A percentile compares a stretch with the other conserved stretches of the same genome.
phyloP scores from a whole-genome alignment of 2,113 vertebrate species.

The Ailuropoda melanoleuca region DNA sequence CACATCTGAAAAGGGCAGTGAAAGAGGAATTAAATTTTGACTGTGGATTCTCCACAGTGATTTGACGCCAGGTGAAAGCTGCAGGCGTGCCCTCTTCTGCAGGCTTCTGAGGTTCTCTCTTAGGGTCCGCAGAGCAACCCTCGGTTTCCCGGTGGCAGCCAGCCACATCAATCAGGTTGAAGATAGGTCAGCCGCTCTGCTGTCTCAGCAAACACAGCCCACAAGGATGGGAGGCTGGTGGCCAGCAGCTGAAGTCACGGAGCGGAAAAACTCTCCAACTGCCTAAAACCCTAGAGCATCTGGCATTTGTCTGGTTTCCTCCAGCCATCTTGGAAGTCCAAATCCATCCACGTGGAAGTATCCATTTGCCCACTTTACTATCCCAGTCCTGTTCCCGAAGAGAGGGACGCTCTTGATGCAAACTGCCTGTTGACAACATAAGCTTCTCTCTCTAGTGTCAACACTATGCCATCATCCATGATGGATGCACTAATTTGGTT shows the following conservation, averaged over 20 bases:
- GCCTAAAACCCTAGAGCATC: background rate
- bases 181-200: background rate
- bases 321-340: accelerated
- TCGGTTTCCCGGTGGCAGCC: accelerated
- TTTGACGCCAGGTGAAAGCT: accelerated
- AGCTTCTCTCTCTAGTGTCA: accelerated
- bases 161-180: accelerated
- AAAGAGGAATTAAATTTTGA: background rate
- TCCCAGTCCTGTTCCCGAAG: accelerated
- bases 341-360: accelerated
- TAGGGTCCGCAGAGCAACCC: accelerated
- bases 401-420: accelerated
- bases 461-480: accelerated
- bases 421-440: accelerated
- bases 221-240: accelerated
- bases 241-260: accelerated
- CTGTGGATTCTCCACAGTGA: accelerated
- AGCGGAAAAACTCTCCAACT: accelerated
- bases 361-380: accelerated
- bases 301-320: accelerated
- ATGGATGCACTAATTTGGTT: accelerated
- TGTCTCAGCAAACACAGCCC: background rate
- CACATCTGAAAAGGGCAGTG: accelerated
- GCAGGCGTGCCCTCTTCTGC: accelerated
- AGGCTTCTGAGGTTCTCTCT: background rate